Conservation (phyloP, 64 coral and sea anemone species). For the Orbicella faveolata region DNA sequence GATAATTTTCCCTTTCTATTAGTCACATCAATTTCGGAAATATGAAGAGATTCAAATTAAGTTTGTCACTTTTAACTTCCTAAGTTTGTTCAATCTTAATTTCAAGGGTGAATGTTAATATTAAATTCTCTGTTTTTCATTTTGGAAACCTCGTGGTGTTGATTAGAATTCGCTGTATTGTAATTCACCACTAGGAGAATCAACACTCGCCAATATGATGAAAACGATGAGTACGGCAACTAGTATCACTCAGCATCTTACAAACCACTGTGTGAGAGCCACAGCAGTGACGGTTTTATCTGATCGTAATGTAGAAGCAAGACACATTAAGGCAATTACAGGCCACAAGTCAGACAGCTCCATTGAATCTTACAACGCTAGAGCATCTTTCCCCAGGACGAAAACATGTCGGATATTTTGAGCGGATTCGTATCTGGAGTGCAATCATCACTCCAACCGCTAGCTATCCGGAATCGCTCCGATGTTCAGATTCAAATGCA, state of each 20-base stretch:
- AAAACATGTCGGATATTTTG: conserved; percentile 39
- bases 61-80: no score
- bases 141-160: no score
- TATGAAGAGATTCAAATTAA: no score
- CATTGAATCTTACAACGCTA: conserved; percentile 14
- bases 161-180: no score
- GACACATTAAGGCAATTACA: conserved; percentile 39
- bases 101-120: no score
- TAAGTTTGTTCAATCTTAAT: no score
- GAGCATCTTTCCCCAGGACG: conserved; percentile 34
- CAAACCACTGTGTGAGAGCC: conserved; percentile 39
- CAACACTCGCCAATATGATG: no score
- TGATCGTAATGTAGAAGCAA: conserved; percentile 1
- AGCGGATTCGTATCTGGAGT: conserved; percentile 26
- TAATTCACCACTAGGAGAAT: no score
- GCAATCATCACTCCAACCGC: not conserved
- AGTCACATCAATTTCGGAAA: no score
- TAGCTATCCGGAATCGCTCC: not conserved
- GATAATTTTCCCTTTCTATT: no score
- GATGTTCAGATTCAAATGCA: not conserved
- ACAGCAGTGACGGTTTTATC: conserved; percentile 34
- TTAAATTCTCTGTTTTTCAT: no score
- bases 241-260: not conserved
- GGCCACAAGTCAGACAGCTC: conserved; percentile 48
- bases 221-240: conserved; percentile 40